A percentile compares a stretch with the other conserved stretches of the same genome.
Evolutionary conservation across 2,113 vertebrate genomes (phyloP).

Genomic region (Tachysurus vachellii): DNA sequence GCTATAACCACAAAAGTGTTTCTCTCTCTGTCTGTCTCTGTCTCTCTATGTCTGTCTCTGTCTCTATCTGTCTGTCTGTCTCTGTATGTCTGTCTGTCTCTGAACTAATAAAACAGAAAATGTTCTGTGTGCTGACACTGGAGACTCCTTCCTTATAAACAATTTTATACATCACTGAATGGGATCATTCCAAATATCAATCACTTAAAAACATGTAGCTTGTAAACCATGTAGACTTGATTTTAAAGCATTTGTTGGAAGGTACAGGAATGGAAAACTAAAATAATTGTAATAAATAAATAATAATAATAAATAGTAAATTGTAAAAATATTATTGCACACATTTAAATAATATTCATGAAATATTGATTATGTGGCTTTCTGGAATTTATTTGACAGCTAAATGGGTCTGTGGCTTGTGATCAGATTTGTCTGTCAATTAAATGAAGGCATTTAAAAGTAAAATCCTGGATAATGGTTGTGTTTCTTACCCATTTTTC

Average conservation of each 20-base stretch:
- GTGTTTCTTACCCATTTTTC: constrained; percentile 59
- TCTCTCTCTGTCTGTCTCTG: neutral
- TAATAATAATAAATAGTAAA: neutral
- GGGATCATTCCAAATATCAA: neutral
- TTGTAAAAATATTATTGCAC: neutral
- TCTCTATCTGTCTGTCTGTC: neutral
- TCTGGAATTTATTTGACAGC: neutral
- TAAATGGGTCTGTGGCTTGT: neutral
- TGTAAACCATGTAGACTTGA: neutral
- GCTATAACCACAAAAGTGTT: neutral
- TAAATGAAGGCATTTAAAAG: neutral
- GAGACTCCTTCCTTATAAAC: neutral
- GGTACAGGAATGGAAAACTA: no score
- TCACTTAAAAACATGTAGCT: neutral
- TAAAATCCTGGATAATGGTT: no score
- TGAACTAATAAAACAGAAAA: neutral
- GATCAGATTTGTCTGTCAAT: neutral
- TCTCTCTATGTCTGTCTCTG: neutral
- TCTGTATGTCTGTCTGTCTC: neutral
- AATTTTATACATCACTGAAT: neutral
- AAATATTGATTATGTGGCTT: neutral
- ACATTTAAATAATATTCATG: neutral
- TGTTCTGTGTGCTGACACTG: neutral
- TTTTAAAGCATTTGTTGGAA: neutral
- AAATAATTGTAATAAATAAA: no score